Base-by-base conservation (phyloP, 2,888 invertebrate genomes). In the Morpho deidamia region DNA sequence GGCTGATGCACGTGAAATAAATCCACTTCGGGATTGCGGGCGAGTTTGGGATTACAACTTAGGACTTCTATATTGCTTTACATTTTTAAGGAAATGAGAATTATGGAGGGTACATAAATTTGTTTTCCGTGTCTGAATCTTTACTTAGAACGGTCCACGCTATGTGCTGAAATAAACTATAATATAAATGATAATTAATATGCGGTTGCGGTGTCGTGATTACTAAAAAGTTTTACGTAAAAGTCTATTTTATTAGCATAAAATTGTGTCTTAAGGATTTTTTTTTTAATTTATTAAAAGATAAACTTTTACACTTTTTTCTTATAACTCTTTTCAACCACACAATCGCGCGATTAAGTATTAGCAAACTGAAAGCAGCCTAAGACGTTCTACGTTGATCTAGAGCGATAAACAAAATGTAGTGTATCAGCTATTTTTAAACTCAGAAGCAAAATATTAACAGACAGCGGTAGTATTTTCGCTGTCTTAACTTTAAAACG, bases 1-100 rank as follows among this genome's bases (percentile, higher is more conserved):
- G 77, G 66, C 67, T 62, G 58, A 60, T 67, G 74, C 72, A 70
- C 68, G 68, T 74, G 71, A 69, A 69, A 73, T 76, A 76, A 76
- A 76, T 75, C 72, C 71, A 66, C 68, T 63, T 62, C 57, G 64
- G 69, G 65, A 73, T 75, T 69, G 72, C 67, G 59, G 14, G 63
- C 68, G 70, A 60, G 69, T 64, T 65, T 63, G 57, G 67, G 69
- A 76, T 75, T 70, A 72, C 23, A 23, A 2, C 23, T 23, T 66
- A 60, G 35, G 65, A 51, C 68, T 70, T 70, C 67, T 65, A 55
- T 55, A 62, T 58, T 56, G 55, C 58, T 59, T 60, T 40, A 48
- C 46, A 42, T 51, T 62, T 67, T 61, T 59, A 35, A 51, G 58
- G 55, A 57, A 61, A 57, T 54, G 50, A 32, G 45, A 55, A 39